Evolutionary conservation across 2,113 vertebrate genomes (phyloP).

Genomic region (Albula goreensis): DNA sequence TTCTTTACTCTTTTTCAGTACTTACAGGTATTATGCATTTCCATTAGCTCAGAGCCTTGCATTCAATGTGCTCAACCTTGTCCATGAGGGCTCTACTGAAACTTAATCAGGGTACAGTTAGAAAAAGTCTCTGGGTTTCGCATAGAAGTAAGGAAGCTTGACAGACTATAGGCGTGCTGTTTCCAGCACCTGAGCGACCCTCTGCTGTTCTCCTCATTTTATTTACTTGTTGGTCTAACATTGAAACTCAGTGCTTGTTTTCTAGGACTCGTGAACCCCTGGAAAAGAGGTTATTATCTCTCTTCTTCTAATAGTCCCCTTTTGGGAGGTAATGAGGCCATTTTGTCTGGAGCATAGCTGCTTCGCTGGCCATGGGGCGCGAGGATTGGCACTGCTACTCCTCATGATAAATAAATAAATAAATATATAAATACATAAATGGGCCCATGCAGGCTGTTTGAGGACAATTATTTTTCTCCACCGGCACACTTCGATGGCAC

Average conservation of each 20-base stretch:
- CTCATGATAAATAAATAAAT: slow-evolving; percentile 25
- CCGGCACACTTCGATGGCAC: slow-evolving; percentile 35
- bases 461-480: slow-evolving; percentile 42
- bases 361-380: slow-evolving; percentile 4
- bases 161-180: background rate
- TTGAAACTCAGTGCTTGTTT: slow-evolving; percentile 24
- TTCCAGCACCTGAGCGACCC: background rate
- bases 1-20: background rate
- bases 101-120: background rate
- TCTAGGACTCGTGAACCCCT: slow-evolving; percentile 16
- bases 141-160: background rate
- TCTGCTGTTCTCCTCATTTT: background rate
- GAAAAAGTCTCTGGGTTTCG: background rate
- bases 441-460: slow-evolving; percentile 18
- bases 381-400: slow-evolving; percentile 9
- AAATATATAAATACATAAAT: slow-evolving; percentile 13
- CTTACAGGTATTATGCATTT: background rate
- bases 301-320: slow-evolving; percentile 36
- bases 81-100: background rate
- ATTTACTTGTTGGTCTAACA: background rate
- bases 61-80: background rate
- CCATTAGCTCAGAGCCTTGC: background rate
- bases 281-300: slow-evolving; percentile 31
- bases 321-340: slow-evolving; percentile 36
- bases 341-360: slow-evolving; percentile 18